Conservation (phyloP, 2,888 invertebrate genomes). For the Frankliniella fusca region DNA sequence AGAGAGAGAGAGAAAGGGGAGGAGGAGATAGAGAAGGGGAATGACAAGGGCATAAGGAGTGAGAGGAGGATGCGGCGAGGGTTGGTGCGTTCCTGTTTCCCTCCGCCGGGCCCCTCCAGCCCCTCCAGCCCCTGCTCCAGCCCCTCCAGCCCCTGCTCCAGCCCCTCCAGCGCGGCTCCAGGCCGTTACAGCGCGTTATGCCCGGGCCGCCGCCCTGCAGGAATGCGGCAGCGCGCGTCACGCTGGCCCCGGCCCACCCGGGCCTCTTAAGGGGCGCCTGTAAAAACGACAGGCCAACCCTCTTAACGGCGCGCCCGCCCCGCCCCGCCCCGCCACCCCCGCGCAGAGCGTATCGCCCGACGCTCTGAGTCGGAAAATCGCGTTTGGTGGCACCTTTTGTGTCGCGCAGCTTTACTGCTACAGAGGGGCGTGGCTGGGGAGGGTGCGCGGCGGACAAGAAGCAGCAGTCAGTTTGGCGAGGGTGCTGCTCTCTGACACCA, state of each 20-base stretch:
- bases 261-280: constrained; percentile 18
- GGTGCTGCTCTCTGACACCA: background rate
- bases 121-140: background rate
- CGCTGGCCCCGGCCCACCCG: background rate
- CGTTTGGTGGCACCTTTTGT: constrained; percentile 18
- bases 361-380: constrained; percentile 12
- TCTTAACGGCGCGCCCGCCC: background rate
- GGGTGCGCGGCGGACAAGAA: constrained; percentile 1
- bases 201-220: background rate
- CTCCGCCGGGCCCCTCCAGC: too few relatives aligned
- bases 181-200: constrained; percentile 14
- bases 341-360: background rate
- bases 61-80: background rate
- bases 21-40: too few relatives aligned
- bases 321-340: background rate
- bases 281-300: constrained; percentile 15
- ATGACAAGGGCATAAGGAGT: too few relatives aligned
- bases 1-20: too few relatives aligned
- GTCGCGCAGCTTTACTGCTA: background rate
- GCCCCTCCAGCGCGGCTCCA: background rate
- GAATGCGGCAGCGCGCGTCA: background rate
- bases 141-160: background rate
- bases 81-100: too few relatives aligned
- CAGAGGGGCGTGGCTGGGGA: background rate
- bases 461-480: background rate